Evolutionary conservation across 1,140 invertebrate species (phyloP), one percentile per base, ranked within the genome.

Genomic region (Drosophila sp.): DNA sequence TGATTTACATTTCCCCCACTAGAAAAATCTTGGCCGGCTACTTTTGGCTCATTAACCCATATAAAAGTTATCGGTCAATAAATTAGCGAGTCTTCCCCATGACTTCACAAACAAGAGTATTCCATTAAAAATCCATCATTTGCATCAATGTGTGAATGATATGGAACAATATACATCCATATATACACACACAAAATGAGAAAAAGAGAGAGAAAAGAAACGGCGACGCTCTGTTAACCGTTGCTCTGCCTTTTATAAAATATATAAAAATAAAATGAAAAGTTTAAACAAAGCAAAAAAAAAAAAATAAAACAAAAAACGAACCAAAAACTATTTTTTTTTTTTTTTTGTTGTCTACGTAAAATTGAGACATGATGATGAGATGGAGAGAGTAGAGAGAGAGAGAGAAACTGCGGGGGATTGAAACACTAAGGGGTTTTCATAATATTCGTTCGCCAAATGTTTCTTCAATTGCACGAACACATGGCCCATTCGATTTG

Each of bases 401-500:
- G 3, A 7, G 33, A 38, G 57, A 11, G 17, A 27, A 70, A 70
- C 25, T 57, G 66, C 67, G 58, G 64, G 54, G 71, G 65, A 76
- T 79, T 61, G 76, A 78, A 83, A 71, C 70, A 60, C 35, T 29
- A 40, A 4, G 23, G 10, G 27, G 8, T 38, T 25, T 60, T 25
- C 6, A 35, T 35, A 56, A 56, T 66, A 66, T 69, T 73, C 60
- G 61, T 50, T 50, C 8, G 44, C 44, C 71, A 57, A 72, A 73
- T 73, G 60, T 66, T 73, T 50, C 44, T 50, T 50, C 44, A 73
- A 73, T 73, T 73, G 71, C 64, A 65, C 27, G 65, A 85, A 87
- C 83, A 86, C 83, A 86, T 86, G 83, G 79, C 83, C 83, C 84
- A 86, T 83, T 87, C 83, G 79, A 79, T 86, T 86, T 87, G 83